A percentile compares a stretch with the other conserved stretches of the same genome.
Conservation (phyloP, 2,888 invertebrate species). For the Anthophora plumipes region DNA sequence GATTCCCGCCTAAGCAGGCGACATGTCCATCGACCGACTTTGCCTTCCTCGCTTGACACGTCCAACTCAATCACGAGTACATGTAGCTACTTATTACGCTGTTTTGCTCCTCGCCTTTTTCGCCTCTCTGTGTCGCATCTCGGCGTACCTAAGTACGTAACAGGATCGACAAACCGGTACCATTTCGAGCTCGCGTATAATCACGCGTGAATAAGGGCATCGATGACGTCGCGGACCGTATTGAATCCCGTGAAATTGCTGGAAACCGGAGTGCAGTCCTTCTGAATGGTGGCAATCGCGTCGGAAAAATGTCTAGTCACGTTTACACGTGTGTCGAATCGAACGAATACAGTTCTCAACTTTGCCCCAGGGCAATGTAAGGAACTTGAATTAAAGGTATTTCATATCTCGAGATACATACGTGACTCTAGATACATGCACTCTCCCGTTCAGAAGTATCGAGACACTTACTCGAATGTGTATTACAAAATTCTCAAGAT, state of each 20-base stretch:
- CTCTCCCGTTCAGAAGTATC: too few relatives aligned
- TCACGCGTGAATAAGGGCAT: constrained; percentile 61
- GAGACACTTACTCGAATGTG: too few relatives aligned
- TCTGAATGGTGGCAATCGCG: constrained; percentile 68
- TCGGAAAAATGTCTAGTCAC: constrained; percentile 66
- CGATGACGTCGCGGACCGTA: constrained; percentile 46
- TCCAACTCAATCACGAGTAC: constrained; percentile 67
- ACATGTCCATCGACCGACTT: constrained; percentile 44
- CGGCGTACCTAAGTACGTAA: constrained; percentile 8
- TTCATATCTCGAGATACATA: constrained; percentile 14
- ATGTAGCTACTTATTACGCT: constrained; percentile 61
- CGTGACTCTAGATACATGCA: constrained; percentile 29
- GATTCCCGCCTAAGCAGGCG: constrained; percentile 44
- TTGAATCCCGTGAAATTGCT: constrained; percentile 68
- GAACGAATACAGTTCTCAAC: background rate
- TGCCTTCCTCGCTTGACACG: constrained; percentile 45
- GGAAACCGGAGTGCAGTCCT: constrained; percentile 53
- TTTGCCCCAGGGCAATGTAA: background rate
- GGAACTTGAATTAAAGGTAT: constrained; percentile 36
- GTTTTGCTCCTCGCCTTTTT: constrained; percentile 14
- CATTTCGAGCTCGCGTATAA: constrained; percentile 55
- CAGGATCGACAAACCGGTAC: constrained; percentile 29
- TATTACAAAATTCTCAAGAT: too few relatives aligned
- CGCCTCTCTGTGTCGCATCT: constrained; percentile 20
- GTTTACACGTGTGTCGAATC: constrained; percentile 54